phyloP scores from a whole-genome alignment of 1,140 invertebrate genomes.

The Scaptomyza hsui region DNA sequence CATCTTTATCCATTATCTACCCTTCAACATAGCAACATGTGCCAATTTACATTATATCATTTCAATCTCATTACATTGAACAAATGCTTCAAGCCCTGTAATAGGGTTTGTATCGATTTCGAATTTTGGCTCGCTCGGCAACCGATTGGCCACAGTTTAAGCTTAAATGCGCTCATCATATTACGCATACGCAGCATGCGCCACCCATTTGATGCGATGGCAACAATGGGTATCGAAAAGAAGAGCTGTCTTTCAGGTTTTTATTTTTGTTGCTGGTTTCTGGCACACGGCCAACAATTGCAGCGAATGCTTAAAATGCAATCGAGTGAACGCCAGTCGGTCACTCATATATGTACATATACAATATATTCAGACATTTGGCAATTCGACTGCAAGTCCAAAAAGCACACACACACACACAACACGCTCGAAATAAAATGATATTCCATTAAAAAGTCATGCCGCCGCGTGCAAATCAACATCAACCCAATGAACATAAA shows the following conservation, averaged over 20 bases:
- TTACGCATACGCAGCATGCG: slow-evolving; percentile 49
- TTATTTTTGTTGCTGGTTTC: slow-evolving; percentile 27
- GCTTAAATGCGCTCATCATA: slow-evolving; percentile 33
- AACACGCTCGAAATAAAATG: slow-evolving; percentile 53
- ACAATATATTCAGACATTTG: no score
- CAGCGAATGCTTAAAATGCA: slow-evolving; percentile 61
- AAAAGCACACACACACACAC: slow-evolving; percentile 12
- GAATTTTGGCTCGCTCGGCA: slow-evolving; percentile 1
- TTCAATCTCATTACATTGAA: not conserved
- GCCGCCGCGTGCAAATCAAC: slow-evolving; percentile 75
- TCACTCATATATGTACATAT: slow-evolving; percentile 5
- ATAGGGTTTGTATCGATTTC: slow-evolving; percentile 15
- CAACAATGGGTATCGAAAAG: slow-evolving; percentile 42
- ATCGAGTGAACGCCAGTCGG: slow-evolving; percentile 62
- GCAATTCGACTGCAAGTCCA: slow-evolving; percentile 11
- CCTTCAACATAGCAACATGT: not conserved
- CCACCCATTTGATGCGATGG: slow-evolving; percentile 5
- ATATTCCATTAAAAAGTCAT: slow-evolving; percentile 80
- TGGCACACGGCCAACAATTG: slow-evolving; percentile 64
- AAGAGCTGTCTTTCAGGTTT: slow-evolving; percentile 41
- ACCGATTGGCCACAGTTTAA: slow-evolving; percentile 41
- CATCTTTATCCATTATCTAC: not conserved
- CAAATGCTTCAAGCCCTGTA: not conserved
- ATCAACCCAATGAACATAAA: slow-evolving; percentile 80
- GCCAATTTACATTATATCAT: not conserved